Evolutionary conservation across 2,797 vertebrate species (phyloP).

Genomic region (Graptemys geographica): DNA sequence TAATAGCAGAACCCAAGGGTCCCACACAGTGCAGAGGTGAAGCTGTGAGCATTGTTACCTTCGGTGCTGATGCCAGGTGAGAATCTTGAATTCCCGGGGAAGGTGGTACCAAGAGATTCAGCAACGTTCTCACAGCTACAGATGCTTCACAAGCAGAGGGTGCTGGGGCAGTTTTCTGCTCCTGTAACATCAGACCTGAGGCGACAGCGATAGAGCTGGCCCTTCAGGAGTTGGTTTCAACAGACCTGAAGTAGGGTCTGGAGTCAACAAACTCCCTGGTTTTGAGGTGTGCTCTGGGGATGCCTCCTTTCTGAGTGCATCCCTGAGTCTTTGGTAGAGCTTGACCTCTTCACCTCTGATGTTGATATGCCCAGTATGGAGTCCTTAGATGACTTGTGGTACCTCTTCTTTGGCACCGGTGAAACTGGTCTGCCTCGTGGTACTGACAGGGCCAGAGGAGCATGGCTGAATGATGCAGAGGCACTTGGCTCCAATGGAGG

Average conservation of each 20-base stretch:
- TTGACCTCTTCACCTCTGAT: neutral
- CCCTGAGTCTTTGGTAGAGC: neutral
- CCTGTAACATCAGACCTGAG: neutral
- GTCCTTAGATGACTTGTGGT: neutral
- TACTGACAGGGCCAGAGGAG: no score
- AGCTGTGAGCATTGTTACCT: neutral
- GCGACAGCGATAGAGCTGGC: neutral
- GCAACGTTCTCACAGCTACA: neutral
- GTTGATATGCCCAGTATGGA: neutral
- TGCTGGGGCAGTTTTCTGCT: neutral
- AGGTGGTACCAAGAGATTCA: neutral
- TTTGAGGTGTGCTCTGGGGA: neutral
- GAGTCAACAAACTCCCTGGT: neutral
- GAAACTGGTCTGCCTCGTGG: neutral
- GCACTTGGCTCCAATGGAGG: neutral
- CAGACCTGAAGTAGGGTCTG: neutral
- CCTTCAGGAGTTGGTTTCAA: neutral
- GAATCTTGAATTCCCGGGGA: neutral
- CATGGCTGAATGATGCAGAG: neutral
- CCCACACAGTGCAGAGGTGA: neutral
- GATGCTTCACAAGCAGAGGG: neutral
- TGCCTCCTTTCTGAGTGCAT: neutral
- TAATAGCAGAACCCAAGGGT: neutral
- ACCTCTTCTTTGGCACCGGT: neutral
- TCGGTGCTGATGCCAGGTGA: neutral